phyloP scores from a whole-genome alignment of 2,797 vertebrate genomes.

The Lithobates sylvaticus region DNA sequence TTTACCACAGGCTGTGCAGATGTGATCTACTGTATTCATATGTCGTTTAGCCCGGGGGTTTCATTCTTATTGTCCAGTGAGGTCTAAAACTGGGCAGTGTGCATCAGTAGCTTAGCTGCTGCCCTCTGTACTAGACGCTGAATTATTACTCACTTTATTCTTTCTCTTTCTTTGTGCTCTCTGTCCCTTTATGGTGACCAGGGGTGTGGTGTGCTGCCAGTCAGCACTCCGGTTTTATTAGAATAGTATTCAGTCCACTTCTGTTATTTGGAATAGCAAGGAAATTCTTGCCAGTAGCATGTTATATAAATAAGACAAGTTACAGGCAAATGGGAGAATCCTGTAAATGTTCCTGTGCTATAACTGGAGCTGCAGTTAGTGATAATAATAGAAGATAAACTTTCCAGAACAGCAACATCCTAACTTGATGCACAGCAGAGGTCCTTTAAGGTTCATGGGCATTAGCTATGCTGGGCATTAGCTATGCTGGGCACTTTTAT shows the following conservation, averaged over 20 bases:
- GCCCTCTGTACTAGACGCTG: not conserved
- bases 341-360: not conserved
- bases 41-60: not conserved
- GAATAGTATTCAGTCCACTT: not conserved
- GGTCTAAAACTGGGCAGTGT: not conserved
- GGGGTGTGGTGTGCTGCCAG: not conserved
- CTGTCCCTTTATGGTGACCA: not conserved
- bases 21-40: conserved; percentile 14
- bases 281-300: not conserved
- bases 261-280: not conserved
- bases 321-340: not conserved
- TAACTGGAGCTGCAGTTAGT: not conserved
- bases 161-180: conserved; percentile 3
- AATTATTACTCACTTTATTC: not conserved
- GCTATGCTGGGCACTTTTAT: not conserved
- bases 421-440: not conserved
- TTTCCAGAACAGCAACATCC: not conserved
- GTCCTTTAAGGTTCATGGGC: not conserved
- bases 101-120: not conserved
- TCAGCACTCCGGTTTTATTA: not conserved
- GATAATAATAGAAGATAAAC: not conserved
- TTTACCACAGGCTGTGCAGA: not conserved
- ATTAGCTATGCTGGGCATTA: not conserved
- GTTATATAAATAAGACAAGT: not conserved
- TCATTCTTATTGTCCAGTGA: not conserved